These are phyloP conservation scores for Haemorhous mexicanus DNA, from an alignment of 2,113 vertebrate species.

Conservation along the genomic window DNA sequence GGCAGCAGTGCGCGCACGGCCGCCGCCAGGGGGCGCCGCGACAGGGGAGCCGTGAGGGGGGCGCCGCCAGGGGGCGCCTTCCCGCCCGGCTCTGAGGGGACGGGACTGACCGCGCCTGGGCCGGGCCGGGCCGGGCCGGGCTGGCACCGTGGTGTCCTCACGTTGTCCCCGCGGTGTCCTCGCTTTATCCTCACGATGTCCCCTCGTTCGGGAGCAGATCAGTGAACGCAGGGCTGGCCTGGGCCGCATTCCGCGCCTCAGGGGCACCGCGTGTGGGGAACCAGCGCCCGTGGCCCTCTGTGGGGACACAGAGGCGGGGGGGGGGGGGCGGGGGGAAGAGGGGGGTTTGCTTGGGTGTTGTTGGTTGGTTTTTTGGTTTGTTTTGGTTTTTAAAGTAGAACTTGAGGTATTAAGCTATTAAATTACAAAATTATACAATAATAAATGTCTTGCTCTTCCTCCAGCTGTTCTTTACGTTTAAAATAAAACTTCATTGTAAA, in stretches of 20 bases:
- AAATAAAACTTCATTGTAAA: neutral
- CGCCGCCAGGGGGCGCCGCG: neutral
- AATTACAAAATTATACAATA: neutral
- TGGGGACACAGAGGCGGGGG: neutral
- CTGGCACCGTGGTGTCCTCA: no score
- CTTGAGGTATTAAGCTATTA: neutral
- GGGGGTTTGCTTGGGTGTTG: neutral
- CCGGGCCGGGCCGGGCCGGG: no score
- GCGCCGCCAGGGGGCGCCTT: neutral
- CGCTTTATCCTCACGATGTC: no score
- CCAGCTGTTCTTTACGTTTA: neutral
- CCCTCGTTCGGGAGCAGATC: neutral
- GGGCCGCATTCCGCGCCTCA: neutral
- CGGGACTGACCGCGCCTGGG: neutral
- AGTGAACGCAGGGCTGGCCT: accelerated
- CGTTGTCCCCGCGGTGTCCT: neutral
- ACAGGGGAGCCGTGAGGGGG: no score
- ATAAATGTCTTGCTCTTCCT: neutral
- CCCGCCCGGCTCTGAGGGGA: neutral
- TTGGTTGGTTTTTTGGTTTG: neutral
- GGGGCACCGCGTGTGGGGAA: neutral
- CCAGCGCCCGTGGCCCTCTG: neutral
- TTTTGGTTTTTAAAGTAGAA: neutral
- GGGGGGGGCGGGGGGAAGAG: accelerated
- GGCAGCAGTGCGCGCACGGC: neutral